Base-by-base conservation (phyloP, 1,140 invertebrate genomes). In the Caenorhabditis tropicalis region DNA sequence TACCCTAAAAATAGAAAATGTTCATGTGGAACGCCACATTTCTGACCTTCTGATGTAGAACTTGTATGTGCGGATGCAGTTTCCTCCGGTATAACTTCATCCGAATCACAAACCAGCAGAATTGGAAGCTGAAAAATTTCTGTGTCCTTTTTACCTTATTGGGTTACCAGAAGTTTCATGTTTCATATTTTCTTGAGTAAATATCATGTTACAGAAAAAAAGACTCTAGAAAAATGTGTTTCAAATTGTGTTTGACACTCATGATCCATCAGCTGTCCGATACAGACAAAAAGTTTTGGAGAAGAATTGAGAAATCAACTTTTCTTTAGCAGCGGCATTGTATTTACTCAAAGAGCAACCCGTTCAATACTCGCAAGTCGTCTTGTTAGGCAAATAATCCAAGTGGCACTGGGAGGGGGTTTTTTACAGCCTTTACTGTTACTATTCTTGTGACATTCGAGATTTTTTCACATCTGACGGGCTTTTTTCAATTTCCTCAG, bases 281-380 rank as follows among this genome's bases (percentile, higher is more conserved):
- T n/a, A 46, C n/a, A 46, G 19, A 74, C 43, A 24, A 33, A 10
- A 27, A 56, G 29, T 19, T 36, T 19, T 36, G 24, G 16, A 39
- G 9, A 46, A 74, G 24, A 43, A 74, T 43, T 43, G 36, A 33
- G 31, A 36, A 65, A 65, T 39, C 58, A 65, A 65, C 58, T 36
- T 65, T 65, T 65, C 58, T 43, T n/a, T 43, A 74, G 65, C 65
- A 24, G 7, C n/a, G 36, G 65, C 1, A 43, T 43, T 4, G 36
- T 74, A 74, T 74, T 74, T 74, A 31, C 36, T 43, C 36, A 74
- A 74, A 74, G 65, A 74, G 65, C 65, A 74, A 74, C 65, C 65
- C 65, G 65, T 74, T 74, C 65, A 43, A 74, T 12, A 43, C 65
- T 74, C 65, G 65, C 65, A 74, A 43, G 33, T 39, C 65, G 36